Percentiles rank a stretch among this genome's conserved stretches.
These are phyloP conservation scores for Arnoldichthys spilopterus DNA, from an alignment of 2,797 vertebrate species.

Conservation along the genomic window DNA sequence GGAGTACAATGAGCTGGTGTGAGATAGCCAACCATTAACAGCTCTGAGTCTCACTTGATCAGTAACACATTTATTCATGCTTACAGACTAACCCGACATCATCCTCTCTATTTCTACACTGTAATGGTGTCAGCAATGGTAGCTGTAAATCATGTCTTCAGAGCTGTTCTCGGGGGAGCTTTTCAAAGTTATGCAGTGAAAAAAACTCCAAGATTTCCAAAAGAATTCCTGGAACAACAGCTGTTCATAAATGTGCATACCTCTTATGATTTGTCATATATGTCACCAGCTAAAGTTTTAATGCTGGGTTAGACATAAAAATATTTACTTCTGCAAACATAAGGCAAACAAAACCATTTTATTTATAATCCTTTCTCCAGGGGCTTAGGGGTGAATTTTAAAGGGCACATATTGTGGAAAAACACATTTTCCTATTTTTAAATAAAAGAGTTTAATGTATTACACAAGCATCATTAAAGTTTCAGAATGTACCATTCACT, in stretches of 20 bases:
- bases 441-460: too few relatives aligned
- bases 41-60: conserved; percentile 39
- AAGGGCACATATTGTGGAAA: too few relatives aligned
- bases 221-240: conserved; percentile 27
- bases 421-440: too few relatives aligned
- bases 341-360: neutral
- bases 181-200: neutral
- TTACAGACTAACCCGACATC: conserved; percentile 21
- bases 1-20: conserved; percentile 38
- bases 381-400: neutral
- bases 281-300: conserved; percentile 2
- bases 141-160: conserved; percentile 22
- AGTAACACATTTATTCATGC: conserved; percentile 48
- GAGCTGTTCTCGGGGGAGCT: conserved; percentile 2
- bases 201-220: conserved; percentile 7
- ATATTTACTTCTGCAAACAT: neutral
- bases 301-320: neutral
- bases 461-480: too few relatives aligned
- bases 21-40: conserved; percentile 48
- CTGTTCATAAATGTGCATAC: conserved; percentile 26
- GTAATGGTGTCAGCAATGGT: conserved; percentile 4
- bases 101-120: neutral
- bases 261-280: neutral
- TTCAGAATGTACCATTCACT: too few relatives aligned
- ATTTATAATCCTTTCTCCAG: neutral